Evolutionary conservation across 2,797 vertebrate species (phyloP), one percentile per base, ranked within the genome.

Genomic region (Malurus leucopterus): DNA sequence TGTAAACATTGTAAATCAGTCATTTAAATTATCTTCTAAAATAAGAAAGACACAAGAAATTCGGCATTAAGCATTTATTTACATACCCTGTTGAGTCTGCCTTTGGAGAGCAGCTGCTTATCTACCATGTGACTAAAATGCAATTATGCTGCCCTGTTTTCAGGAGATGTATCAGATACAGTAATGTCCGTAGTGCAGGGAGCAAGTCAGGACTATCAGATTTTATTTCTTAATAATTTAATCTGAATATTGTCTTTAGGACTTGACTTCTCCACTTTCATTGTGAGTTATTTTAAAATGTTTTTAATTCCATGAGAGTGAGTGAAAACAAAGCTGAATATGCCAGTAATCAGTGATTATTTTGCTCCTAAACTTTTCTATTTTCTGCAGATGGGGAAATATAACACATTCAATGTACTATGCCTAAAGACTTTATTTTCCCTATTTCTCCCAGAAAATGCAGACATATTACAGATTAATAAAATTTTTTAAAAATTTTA

Each of bases 111-210:
- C 9, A 71, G 46, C 10, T 46, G 41, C n/a, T 47, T 57, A 34
- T 23, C 21, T 41, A 20, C 8, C 13, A 62, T 7, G 14, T 0
- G 6, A 41, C 14, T 14, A 64, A 81, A 84, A 75, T 55, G 9
- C 24, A 46, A 7, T 34, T 36, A 12, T 43, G 15, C 29, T n/a
- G 54, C 14, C 16, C 64, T 24, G 9, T 27, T 75, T 58, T 74
- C 47, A 23, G 16, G 43, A 65, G 27, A 23, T 40, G 1, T 29
- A 32, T 76, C 30, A 46, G 21, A 29, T 8, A 36, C 11, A 43
- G 13, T 23, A 34, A 43, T 27, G 14, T 17, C 12, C 0, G 0
- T 20, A 19, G 8, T 24, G 30, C 20, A 69, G n/a, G 15, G 12
- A 67, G 34, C 27, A 32, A 54, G 30, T n/a, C 49, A 63, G 21